Percentiles rank a stretch among this genome's conserved stretches.
Conservation (phyloP, 2,888 invertebrate genomes). For the Chaitophorus viminalis region DNA sequence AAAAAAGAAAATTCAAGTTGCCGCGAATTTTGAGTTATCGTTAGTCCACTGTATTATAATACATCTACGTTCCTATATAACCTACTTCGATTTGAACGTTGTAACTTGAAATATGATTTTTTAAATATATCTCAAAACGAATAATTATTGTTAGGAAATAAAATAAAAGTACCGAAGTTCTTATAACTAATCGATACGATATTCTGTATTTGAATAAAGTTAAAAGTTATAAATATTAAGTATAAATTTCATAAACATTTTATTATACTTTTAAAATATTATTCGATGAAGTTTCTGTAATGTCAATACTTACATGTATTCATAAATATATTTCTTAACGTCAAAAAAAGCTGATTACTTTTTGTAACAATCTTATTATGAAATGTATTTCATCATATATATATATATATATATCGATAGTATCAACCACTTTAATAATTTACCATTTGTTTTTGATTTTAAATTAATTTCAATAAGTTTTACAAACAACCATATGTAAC, state of each 20-base stretch:
- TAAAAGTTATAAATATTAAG: neutral
- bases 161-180: neutral
- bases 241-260: neutral
- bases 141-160: neutral
- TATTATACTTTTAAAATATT: neutral
- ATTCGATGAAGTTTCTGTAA: neutral
- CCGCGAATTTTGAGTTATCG: too few species aligned
- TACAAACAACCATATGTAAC: neutral
- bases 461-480: neutral
- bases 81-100: neutral
- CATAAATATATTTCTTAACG: neutral
- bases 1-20: too few species aligned
- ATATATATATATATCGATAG: too few species aligned
- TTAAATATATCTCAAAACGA: too few species aligned
- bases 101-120: too few species aligned
- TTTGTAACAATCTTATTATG: neutral
- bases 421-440: neutral
- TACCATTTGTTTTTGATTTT: neutral
- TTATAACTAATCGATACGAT: neutral
- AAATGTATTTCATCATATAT: neutral
- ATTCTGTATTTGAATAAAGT: neutral
- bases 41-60: neutral
- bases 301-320: neutral
- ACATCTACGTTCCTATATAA: neutral
- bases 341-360: neutral